Evolutionary conservation across 2,888 invertebrate species (phyloP).

Genomic region (Apodemia hepburni): DNA sequence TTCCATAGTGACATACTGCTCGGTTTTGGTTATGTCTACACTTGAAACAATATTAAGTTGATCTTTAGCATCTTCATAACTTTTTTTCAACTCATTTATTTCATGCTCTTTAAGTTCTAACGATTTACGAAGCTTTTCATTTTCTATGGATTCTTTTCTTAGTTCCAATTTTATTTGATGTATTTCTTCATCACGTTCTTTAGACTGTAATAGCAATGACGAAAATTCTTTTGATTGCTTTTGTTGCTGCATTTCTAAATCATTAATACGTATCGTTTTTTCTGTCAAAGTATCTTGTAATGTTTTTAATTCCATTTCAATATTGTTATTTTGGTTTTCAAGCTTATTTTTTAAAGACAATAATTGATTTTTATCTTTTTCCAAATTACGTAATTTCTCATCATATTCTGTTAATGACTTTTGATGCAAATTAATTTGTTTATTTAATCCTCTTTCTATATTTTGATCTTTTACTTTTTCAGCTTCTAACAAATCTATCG

Average conservation of each 20-base stretch:
- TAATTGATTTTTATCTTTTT: conserved; percentile 67
- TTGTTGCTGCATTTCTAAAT: conserved; percentile 50
- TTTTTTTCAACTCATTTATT: conserved; percentile 65
- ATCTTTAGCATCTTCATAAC: conserved; percentile 60
- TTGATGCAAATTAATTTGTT: conserved; percentile 69
- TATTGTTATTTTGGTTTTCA: conserved; percentile 48
- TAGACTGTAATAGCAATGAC: conserved; percentile 62
- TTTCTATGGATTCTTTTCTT: conserved; percentile 81
- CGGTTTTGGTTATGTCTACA: conserved; percentile 62
- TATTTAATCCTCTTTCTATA: conserved; percentile 73
- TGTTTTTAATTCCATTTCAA: conserved; percentile 60
- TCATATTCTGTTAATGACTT: conserved; percentile 63
- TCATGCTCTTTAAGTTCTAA: conserved; percentile 75
- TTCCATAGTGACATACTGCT: conserved; percentile 65
- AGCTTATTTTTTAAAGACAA: conserved; percentile 50
- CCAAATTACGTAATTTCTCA: conserved; percentile 56
- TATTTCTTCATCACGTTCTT: conserved; percentile 79
- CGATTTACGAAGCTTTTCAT: conserved; percentile 81
- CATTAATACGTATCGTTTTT: conserved; percentile 65
- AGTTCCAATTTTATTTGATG: conserved; percentile 74
- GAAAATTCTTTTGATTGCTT: conserved; percentile 62
- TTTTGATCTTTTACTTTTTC: conserved; percentile 74
- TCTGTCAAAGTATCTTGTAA: conserved; percentile 64
- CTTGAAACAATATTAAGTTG: conserved; percentile 56
- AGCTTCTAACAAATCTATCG: conserved; percentile 70